Base-by-base conservation (phyloP, 2,113 vertebrate species). In the Triplophysa siluroides region DNA sequence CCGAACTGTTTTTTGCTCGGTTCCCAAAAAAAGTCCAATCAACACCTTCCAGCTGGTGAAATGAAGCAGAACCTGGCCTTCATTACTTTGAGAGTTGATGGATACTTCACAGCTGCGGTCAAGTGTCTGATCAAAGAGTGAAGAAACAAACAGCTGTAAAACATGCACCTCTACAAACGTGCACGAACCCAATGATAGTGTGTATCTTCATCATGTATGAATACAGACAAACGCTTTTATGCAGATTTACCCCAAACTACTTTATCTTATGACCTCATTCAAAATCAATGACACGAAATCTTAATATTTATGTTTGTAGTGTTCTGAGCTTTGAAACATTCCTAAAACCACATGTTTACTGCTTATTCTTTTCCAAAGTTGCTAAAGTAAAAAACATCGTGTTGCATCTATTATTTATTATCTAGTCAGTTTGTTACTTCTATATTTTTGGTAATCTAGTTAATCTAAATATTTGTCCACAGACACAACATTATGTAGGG, bases 71-170 rank as follows among this genome's bases (percentile, higher is more conserved):
- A 88, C 91, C 82, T 56, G 78, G 86, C 89, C 89, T 91, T 90
- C 91, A 93, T 92, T 92, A 92, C 86, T 88, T 86, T 85, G 84
- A 88, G 85, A 86, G 87, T 79, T 91, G 90, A 92, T 92, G 90
- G 89, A 88, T 87, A 91, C 87, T 83, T 92, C 90, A 60, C 92
- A 92, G 91, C 89, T 85, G 90, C 73, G 64, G 78, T 78, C 61
- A 83, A 90, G 86, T 88, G 87, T 88, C 87, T 85, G 85, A 89
- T 82, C 85, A 84, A 74, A 79, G 83, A 84, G 76, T 79, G 75
- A 78, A 83, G 70, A 87, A 79, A 83, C 82, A 88, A 76, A 87
- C 88, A 85, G 84, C 83, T 86, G 80, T 83, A 84, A 82, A 85
- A 84, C 78, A 84, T 84, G 83, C 77, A 75, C 72, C 64, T 38